Conservation (phyloP, 1,140 invertebrate species). For the Zaprionus inermis region DNA sequence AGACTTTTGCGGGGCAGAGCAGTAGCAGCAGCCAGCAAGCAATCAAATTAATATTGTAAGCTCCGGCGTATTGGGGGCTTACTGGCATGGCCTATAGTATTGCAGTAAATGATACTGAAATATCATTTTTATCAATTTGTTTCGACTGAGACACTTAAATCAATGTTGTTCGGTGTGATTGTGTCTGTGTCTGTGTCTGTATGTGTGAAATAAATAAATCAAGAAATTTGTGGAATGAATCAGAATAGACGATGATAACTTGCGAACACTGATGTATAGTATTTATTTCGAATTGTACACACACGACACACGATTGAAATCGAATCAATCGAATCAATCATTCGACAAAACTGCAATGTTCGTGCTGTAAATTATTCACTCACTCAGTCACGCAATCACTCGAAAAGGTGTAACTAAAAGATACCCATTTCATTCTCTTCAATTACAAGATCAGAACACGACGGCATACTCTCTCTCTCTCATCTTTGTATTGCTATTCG, state of each 20-base stretch:
- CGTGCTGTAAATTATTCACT: neutral
- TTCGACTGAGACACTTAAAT: constrained; percentile 33
- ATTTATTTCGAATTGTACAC: constrained; percentile 2
- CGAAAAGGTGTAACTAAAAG: neutral
- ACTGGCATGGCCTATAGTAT: constrained; percentile 72
- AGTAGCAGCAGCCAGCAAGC: constrained; percentile 45
- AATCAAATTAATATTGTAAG: constrained; percentile 58
- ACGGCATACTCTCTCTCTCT: too few species aligned
- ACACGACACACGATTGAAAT: neutral
- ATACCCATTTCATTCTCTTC: neutral
- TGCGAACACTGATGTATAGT: neutral
- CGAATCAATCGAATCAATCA: neutral
- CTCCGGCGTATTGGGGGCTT: constrained; percentile 56
- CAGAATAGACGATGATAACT: neutral
- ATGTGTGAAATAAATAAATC: neutral
- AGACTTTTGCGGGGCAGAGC: constrained; percentile 11
- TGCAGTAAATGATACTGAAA: constrained; percentile 59
- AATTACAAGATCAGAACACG: too few species aligned
- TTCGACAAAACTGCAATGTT: neutral
- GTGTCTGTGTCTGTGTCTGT: too few species aligned
- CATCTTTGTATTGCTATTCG: neutral
- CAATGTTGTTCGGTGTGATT: constrained; percentile 22
- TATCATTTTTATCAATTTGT: constrained; percentile 68
- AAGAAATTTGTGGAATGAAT: neutral
- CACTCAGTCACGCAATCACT: too few species aligned